Base-by-base conservation (phyloP, 2,888 invertebrate genomes). In the Synanthedon myopaeformis region DNA sequence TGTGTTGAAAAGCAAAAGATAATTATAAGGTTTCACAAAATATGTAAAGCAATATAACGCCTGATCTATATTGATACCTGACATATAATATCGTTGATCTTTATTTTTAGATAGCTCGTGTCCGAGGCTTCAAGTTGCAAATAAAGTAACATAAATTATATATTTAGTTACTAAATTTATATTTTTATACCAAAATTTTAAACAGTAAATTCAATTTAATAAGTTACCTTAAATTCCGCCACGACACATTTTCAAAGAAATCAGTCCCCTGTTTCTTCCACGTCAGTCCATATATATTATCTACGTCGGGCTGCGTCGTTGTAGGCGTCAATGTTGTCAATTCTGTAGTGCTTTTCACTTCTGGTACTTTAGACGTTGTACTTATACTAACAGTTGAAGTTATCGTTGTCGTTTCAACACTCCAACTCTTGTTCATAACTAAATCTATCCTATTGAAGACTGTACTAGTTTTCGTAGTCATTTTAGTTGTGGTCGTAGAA, bases 371-470 rank as follows among this genome's bases (percentile, higher is more conserved):
- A 58, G 74, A 78, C 10, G 79, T 77, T 54, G 82, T 80, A 66
- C 82, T 85, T 72, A 84, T 65, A 66, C 84, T 85, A 74, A 80
- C 77, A 55, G 88, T 86, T 55, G 85, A 79, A 57, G 81, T 81
- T 8, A 81, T 63, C 14, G 84, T 85, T 13, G 86, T 85, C 0
- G 87, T 87, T 64, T 86, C 85, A 51, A 87, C 85, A 63, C 86
- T 87, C 87, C 87, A 87, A 82, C 86, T 86, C 65, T 82, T 86
- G 61, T 87, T 87, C 73, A 86, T 74, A 77, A 86, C 81, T 70
- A 87, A 69, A 67, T 86, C 85, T 81, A 86, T 79, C 70, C 79
- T 85, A 76, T 84, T 85, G 65, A 83, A 85, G 61, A 82, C 70
- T 64, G 86, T 83, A 62, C 81, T 85, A 72, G 76, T 69, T 76